These are phyloP conservation scores for Cacatua alba DNA, from an alignment of 2,113 vertebrate genomes.

Conservation along the genomic window DNA sequence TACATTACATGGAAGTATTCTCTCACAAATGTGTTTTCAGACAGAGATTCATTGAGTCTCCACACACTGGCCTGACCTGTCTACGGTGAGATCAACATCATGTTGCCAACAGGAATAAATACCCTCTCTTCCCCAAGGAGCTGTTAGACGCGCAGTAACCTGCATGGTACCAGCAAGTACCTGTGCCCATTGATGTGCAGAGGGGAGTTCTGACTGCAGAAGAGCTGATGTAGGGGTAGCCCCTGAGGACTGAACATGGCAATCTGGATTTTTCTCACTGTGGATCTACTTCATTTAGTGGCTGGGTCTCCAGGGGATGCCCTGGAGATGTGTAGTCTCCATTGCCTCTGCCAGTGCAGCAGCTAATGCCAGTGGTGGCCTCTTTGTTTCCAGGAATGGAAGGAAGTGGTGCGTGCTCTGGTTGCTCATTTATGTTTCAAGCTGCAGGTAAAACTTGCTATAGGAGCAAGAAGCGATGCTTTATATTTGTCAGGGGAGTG, in stretches of 20 bases:
- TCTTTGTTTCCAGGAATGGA: not conserved
- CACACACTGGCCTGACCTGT: not conserved
- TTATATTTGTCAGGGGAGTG: not conserved
- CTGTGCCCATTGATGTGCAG: not conserved
- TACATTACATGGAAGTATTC: not conserved
- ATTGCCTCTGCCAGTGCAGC: not conserved
- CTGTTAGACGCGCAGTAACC: not conserved
- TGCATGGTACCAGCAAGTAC: fast-evolving
- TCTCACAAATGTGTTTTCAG: not conserved
- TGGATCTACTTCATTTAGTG: not conserved
- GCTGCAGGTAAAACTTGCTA: not conserved
- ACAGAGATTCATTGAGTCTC: not conserved
- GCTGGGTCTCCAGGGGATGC: not conserved
- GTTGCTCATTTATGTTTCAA: not conserved
- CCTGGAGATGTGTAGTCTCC: not conserved
- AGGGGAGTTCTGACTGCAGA: not conserved
- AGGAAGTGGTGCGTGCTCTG: not conserved
- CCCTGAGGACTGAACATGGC: fast-evolving
- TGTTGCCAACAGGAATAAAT: not conserved
- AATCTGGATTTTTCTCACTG: not conserved
- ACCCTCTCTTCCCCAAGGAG: not conserved
- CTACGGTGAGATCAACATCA: not conserved
- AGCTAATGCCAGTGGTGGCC: not conserved
- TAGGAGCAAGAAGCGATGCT: not conserved
- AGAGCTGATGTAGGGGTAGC: not conserved